Evolutionary conservation across 2,797 vertebrate genomes (phyloP).

Genomic region (Liasis olivaceus): DNA sequence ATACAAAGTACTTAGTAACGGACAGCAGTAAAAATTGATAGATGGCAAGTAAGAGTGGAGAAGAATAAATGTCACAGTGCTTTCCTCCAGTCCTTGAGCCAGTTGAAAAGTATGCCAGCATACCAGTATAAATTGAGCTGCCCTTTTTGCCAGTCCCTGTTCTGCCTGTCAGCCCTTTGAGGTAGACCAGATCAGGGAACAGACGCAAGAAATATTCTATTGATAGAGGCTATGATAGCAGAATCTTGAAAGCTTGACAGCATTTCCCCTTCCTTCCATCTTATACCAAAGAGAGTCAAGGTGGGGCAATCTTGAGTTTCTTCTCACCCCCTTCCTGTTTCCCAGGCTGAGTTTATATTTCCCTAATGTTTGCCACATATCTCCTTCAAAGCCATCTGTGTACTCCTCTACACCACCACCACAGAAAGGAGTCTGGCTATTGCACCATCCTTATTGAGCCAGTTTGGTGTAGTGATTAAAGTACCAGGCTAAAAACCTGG

Average conservation of each 20-base stretch:
- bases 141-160: not conserved
- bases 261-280: not conserved
- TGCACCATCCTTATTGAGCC: too few species aligned
- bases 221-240: not conserved
- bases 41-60: not conserved
- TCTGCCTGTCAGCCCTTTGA: not conserved
- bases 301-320: not conserved
- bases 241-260: not conserved
- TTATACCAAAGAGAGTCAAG: not conserved
- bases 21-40: not conserved
- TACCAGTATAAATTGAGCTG: not conserved
- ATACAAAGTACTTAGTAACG: not conserved
- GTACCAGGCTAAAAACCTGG: not conserved
- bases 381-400: too few species aligned
- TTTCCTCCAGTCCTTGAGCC: not conserved
- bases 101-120: not conserved
- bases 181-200: not conserved
- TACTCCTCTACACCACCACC: too few species aligned
- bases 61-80: not conserved
- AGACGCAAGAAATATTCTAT: not conserved
- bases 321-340: too few species aligned
- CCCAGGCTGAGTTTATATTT: not conserved
- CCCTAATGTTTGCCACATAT: too few species aligned
- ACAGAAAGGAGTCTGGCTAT: too few species aligned
- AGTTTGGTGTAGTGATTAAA: not conserved